Percentiles rank a stretch among this genome's conserved stretches.
Evolutionary conservation across 2,113 vertebrate species (phyloP).

Genomic region (Vireo altiloquus): DNA sequence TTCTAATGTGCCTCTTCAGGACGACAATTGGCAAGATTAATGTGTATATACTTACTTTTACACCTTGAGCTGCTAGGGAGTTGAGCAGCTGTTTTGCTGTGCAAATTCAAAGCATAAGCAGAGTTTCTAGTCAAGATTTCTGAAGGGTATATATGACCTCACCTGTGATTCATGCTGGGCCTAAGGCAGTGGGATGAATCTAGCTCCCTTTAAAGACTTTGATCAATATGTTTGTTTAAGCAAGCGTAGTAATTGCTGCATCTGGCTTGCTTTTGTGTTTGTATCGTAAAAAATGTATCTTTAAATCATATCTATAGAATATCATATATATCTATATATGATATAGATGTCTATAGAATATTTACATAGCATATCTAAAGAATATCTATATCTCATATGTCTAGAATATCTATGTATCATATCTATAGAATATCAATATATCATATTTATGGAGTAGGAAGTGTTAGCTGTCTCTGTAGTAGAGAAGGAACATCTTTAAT

Average conservation of each 20-base stretch:
- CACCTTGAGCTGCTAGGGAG: background rate
- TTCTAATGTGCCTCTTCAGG: background rate
- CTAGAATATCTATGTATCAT: too few species aligned
- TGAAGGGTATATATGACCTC: background rate
- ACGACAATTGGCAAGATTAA: background rate
- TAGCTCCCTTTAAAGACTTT: background rate
- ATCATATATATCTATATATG: too few species aligned
- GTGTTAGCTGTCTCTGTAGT: background rate
- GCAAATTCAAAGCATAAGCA: background rate
- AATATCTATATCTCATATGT: too few species aligned
- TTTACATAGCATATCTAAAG: fast-evolving
- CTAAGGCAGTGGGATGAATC: background rate
- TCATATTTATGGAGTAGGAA: background rate
- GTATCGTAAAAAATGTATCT: background rate
- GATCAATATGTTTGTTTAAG: background rate
- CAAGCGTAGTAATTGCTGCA: background rate
- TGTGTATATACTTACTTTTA: background rate
- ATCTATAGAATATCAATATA: background rate
- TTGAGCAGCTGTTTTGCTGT: background rate
- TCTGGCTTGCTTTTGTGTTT: background rate
- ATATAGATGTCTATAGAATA: too few species aligned
- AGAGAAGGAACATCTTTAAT: background rate
- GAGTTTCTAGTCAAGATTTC: background rate
- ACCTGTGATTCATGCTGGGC: background rate
- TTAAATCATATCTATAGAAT: background rate